Conservation (phyloP, 1,140 invertebrate genomes). For the Trichonephila clavata region DNA sequence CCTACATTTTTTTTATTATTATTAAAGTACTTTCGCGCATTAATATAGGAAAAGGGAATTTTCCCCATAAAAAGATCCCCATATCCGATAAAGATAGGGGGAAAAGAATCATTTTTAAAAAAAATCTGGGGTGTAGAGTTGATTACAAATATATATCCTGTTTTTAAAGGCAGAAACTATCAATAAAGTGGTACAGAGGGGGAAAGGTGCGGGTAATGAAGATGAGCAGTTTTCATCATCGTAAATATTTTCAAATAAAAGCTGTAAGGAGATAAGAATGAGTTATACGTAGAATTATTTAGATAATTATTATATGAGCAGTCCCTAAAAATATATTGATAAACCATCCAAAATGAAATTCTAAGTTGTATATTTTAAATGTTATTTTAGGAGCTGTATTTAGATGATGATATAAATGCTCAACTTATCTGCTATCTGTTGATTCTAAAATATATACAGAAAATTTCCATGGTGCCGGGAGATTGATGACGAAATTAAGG, state of each 20-base stretch:
- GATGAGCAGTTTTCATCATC: background rate
- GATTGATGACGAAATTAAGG: background rate
- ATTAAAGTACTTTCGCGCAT: background rate
- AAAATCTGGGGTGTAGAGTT: background rate
- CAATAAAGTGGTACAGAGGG: background rate
- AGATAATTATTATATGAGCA: too few species aligned
- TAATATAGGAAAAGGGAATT: background rate
- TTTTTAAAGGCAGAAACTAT: background rate
- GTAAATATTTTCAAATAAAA: background rate
- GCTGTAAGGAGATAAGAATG: background rate
- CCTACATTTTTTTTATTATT: background rate
- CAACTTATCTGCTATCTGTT: background rate
- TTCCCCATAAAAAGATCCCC: background rate
- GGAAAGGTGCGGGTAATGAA: background rate
- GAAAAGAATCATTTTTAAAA: background rate
- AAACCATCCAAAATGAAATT: background rate
- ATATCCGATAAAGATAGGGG: background rate
- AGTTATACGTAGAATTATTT: too few species aligned
- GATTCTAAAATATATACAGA: background rate
- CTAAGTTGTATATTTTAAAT: background rate
- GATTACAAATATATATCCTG: constrained; percentile 6
- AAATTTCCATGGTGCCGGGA: background rate
- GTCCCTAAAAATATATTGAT: background rate
- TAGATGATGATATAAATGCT: background rate
- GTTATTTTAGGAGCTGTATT: background rate